Evolutionary conservation across 2,113 vertebrate species (phyloP), one percentile per base, ranked within the genome.

Genomic region (Percina caprodes): DNA sequence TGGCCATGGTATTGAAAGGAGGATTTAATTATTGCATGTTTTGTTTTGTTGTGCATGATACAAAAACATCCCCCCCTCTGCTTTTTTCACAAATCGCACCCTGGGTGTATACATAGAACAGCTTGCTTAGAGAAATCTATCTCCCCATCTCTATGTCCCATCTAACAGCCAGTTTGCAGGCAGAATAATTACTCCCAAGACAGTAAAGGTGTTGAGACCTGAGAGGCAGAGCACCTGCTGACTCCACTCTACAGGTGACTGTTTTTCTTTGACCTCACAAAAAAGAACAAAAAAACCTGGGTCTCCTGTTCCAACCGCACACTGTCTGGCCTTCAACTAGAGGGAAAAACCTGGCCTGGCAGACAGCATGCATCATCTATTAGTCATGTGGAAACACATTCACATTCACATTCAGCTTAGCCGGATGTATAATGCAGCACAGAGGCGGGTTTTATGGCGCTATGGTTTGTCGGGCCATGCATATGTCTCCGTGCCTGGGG

Each of bases 341-440:
- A 74, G 60, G 42, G 21, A 63, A 61, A 72, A 86, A 67, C 76
- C 82, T 76, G 84, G 70, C 73, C 84, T 80, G 85, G 86, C 88
- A 89, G 82, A 86, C 85, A 79, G 84, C 16, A 68, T 58, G 74
- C 79, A 85, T 92, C 84, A 93, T 93, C 78, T 84, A 91, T 94
- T 93, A 93, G 91, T 94, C 95, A 94, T 90, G 86, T 90, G 91
- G 88, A 89, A 90, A 89, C 86, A 85, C 85, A 86, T 89, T 87
- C 81, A 85, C 81, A 85, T 82, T 88, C 79, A 82, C 55, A 85
- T 88, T 91, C 84, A 86, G 73, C 88, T 89, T 74, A 80, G 85
- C 35, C 56, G 68, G 90, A 93, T 71, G 89, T 86, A 90, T 87
- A 89, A 86, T 86, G 79, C 87, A 88, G 88, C 83, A 91, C 83